A percentile compares a stretch with the other conserved stretches of the same genome.
Evolutionary conservation across 2,888 invertebrate species (phyloP).

Genomic region (Rhingia rostrata): DNA sequence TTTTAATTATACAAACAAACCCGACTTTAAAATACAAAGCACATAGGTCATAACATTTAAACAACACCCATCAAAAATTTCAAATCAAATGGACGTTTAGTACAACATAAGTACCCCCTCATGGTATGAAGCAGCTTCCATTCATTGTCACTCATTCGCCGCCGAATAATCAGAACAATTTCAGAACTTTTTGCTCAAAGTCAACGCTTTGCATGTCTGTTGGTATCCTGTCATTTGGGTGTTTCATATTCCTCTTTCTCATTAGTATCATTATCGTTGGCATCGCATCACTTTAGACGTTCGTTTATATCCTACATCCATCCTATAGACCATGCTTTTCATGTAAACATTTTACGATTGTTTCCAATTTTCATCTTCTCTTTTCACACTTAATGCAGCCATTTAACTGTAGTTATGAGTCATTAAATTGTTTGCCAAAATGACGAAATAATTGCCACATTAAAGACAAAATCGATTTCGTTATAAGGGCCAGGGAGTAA

Average conservation of each 20-base stretch:
- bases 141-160: conserved; percentile 57
- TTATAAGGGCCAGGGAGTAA: conserved; percentile 31
- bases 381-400: conserved; percentile 50
- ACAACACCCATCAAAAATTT: conserved; percentile 22
- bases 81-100: conserved; percentile 24
- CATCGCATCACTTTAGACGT: conserved; percentile 29
- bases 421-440: conserved; percentile 71
- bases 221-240: conserved; percentile 50
- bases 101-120: neutral
- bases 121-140: conserved; percentile 17
- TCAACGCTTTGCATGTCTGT: conserved; percentile 58
- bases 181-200: conserved; percentile 41
- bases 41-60: conserved; percentile 28
- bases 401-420: conserved; percentile 70
- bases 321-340: conserved; percentile 24
- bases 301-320: conserved; percentile 15
- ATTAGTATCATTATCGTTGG: conserved; percentile 58
- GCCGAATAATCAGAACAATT: conserved; percentile 41
- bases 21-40: neutral
- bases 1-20: neutral
- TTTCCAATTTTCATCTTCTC: conserved; percentile 64
- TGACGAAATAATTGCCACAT: conserved; percentile 67
- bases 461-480: conserved; percentile 66
- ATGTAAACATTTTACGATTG: conserved; percentile 65
- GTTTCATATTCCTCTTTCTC: conserved; percentile 39